A percentile compares a stretch with the other conserved stretches of the same genome.
Evolutionary conservation across 2,113 vertebrate species (phyloP).

Genomic region (Cottus gobio): DNA sequence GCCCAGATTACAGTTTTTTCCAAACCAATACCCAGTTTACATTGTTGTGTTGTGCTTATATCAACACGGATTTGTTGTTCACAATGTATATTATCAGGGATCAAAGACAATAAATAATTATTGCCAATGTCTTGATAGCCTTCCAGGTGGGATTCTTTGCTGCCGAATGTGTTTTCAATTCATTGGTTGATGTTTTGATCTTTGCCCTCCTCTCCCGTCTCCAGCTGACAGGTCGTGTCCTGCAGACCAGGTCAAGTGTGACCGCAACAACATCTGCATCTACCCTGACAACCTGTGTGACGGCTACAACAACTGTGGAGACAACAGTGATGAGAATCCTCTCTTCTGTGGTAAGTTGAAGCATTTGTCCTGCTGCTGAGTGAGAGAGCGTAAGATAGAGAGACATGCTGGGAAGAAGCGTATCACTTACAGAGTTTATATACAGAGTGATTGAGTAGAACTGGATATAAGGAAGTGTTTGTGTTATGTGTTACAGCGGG

Average conservation of each 20-base stretch:
- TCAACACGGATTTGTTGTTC: too few species aligned
- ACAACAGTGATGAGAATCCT: slow-evolving; percentile 83
- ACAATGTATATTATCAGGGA: too few species aligned
- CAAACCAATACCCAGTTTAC: too few species aligned
- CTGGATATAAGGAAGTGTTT: neutral
- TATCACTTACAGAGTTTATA: neutral
- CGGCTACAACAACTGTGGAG: slow-evolving; percentile 82
- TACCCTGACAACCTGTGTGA: slow-evolving; percentile 87
- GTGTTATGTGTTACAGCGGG: slow-evolving; percentile 46
- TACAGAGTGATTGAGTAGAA: neutral
- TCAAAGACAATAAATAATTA: too few species aligned
- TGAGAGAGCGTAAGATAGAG: neutral
- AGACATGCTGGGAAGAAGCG: neutral
- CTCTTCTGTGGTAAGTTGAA: slow-evolving; percentile 73
- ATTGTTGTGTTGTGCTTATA: too few species aligned
- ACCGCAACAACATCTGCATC: slow-evolving; percentile 91
- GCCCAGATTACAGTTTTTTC: too few species aligned
- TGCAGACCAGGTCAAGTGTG: slow-evolving; percentile 87
- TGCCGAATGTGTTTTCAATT: neutral
- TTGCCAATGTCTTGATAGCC: too few species aligned
- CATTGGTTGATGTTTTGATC: neutral
- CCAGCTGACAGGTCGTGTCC: slow-evolving; percentile 89
- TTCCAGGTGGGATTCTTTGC: neutral
- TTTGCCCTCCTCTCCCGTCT: slow-evolving; percentile 6
- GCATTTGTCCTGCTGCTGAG: neutral